Evolutionary conservation across 2,797 vertebrate species (phyloP).

Genomic region (Lacerta bilineata): DNA sequence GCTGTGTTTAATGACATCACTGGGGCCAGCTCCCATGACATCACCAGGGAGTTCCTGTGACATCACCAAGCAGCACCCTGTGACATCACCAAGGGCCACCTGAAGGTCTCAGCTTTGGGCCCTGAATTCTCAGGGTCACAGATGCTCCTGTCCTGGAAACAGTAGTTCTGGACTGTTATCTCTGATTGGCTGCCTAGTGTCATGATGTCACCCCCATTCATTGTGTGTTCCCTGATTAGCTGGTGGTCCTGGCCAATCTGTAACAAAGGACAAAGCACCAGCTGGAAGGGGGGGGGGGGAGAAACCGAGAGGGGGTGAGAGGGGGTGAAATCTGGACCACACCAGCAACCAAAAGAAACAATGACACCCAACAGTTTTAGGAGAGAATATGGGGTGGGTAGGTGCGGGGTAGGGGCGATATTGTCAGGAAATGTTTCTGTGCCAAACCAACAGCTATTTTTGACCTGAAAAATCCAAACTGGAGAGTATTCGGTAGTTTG

Average conservation of each 20-base stretch:
- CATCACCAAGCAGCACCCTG: no score
- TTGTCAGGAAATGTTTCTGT: neutral
- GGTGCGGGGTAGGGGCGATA: no score
- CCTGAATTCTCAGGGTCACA: no score
- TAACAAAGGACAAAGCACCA: neutral
- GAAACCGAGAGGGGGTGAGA: neutral
- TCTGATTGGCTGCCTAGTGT: neutral
- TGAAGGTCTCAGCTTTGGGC: no score
- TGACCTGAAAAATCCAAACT: neutral
- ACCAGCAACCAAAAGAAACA: neutral
- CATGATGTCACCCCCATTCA: neutral
- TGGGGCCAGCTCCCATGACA: no score
- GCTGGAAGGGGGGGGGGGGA: no score
- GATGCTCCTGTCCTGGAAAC: no score
- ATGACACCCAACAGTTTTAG: neutral
- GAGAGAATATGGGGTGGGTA: neutral
- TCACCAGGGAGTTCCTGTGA: no score
- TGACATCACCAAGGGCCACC: no score
- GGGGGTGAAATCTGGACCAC: neutral
- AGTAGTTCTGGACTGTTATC: no score
- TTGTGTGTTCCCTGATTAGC: neutral
- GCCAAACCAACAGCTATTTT: neutral
- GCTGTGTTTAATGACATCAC: no score
- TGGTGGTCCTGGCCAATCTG: no score
- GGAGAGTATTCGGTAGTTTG: neutral